Conservation (phyloP, 2,888 invertebrate species). For the Melieria picta region DNA sequence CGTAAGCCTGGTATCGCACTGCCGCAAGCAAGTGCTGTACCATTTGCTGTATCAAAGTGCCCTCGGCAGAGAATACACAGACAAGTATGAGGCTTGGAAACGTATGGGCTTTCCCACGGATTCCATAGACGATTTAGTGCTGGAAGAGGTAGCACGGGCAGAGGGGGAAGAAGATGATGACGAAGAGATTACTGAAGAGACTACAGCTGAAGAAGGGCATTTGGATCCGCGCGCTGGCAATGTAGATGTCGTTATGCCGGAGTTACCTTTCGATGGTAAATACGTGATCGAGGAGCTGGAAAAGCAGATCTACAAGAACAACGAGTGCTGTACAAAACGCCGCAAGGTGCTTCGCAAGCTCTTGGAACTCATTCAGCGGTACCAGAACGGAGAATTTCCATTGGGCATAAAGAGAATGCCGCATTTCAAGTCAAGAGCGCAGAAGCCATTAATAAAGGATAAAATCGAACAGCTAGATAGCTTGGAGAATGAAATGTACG, state of each 20-base stretch:
- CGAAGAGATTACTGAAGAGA: conserved; percentile 18
- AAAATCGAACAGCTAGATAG: conserved; percentile 65
- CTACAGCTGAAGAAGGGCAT: conserved; percentile 16
- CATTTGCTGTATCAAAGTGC: conserved; percentile 79
- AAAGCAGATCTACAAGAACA: conserved; percentile 66
- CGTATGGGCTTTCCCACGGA: conserved; percentile 79
- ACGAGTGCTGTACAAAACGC: conserved; percentile 69
- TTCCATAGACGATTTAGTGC: conserved; percentile 70
- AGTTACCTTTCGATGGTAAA: conserved; percentile 73
- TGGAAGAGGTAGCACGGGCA: conserved; percentile 68
- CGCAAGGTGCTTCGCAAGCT: conserved; percentile 70
- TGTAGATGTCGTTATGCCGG: conserved; percentile 78
- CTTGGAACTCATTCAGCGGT: conserved; percentile 66
- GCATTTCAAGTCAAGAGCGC: conserved; percentile 60
- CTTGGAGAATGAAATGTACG: conserved; percentile 68
- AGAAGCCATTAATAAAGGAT: conserved; percentile 55
- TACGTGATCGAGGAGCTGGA: conserved; percentile 70
- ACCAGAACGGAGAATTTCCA: conserved; percentile 73
- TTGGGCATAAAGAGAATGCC: conserved; percentile 71
- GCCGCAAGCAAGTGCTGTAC: conserved; percentile 73
- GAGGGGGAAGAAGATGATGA: conserved; percentile 63
- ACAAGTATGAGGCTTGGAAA: conserved; percentile 77
- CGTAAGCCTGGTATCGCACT: conserved; percentile 67
- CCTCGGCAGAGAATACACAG: conserved; percentile 73
- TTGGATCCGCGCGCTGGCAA: conserved; percentile 85